Evolutionary conservation across 92 coral and sea anemone genomes (phyloP).

Genomic region (Ricordea florida): DNA sequence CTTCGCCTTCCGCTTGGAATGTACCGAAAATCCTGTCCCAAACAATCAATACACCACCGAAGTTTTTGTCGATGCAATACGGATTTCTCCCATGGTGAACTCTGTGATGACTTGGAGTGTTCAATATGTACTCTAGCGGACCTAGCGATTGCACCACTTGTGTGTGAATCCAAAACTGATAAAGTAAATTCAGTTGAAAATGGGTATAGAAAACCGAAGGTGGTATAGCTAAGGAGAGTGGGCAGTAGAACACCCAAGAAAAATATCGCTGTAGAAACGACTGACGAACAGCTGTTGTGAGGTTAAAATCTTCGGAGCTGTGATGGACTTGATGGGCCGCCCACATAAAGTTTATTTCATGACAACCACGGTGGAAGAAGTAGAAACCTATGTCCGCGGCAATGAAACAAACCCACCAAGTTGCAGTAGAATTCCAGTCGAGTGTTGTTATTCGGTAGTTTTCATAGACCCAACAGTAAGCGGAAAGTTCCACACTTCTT

Average conservation of each 20-base stretch:
- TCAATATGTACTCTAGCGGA: conserved; percentile 35
- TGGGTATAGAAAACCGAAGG: no score
- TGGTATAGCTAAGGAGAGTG: no score
- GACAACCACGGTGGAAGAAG: conserved; percentile 48
- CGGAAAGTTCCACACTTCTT: conserved; percentile 8
- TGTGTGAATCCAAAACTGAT: neutral
- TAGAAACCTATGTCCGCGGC: conserved; percentile 34
- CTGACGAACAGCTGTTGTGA: conserved; percentile 23
- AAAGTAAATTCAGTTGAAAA: no score
- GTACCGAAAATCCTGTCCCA: conserved; percentile 65
- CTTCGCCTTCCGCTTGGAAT: conserved; percentile 22
- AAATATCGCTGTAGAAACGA: conserved; percentile 11
- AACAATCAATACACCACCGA: conserved; percentile 42
- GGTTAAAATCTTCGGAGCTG: conserved; percentile 32
- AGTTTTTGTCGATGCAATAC: conserved; percentile 48
- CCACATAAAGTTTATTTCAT: conserved; percentile 29
- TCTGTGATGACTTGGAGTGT: conserved; percentile 47
- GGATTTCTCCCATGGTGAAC: conserved; percentile 57
- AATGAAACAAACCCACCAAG: conserved; percentile 52
- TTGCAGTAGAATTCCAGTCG: conserved; percentile 33
- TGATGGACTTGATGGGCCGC: conserved; percentile 52
- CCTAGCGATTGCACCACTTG: conserved; percentile 32
- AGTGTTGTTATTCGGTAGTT: conserved; percentile 41
- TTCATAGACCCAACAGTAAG: conserved; percentile 22
- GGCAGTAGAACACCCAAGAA: no score